Evolutionary conservation across 2,113 vertebrate genomes (phyloP).

Genomic region (Melanerpes aurifrons): DNA sequence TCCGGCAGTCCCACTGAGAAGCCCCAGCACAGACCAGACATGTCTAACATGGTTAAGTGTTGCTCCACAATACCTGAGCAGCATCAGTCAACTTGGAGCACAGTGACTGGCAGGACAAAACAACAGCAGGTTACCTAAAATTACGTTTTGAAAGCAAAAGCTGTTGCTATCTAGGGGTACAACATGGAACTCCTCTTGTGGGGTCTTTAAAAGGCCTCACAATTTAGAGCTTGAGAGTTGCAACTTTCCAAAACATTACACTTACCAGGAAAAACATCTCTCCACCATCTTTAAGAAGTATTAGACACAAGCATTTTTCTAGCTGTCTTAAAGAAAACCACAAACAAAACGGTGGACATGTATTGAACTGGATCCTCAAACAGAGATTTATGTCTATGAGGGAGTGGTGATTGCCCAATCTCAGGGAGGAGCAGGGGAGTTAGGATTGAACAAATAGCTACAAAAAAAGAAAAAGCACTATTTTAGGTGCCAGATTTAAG

Average conservation of each 20-base stretch:
- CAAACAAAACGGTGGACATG: neutral
- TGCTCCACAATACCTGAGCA: neutral
- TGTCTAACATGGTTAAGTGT: neutral
- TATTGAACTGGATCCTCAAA: neutral
- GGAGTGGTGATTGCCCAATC: neutral
- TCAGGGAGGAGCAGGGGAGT: neutral
- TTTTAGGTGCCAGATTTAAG: neutral
- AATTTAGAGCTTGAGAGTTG: neutral
- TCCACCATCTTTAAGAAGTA: neutral
- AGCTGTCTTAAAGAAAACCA: neutral
- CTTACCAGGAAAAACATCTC: neutral
- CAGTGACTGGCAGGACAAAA: neutral
- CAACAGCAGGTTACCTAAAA: neutral
- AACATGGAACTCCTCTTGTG: neutral
- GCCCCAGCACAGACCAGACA: neutral
- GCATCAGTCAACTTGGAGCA: neutral
- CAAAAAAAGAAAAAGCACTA: neutral
- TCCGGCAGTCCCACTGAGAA: neutral
- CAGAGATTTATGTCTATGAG: neutral
- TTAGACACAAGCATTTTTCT: neutral
- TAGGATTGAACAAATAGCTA: neutral
- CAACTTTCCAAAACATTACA: neutral
- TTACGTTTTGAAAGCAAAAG: neutral
- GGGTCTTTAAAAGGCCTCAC: neutral
- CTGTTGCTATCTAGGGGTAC: neutral